Evolutionary conservation across 2,888 invertebrate species (phyloP), one percentile per base, ranked within the genome.

Genomic region (Odontomyia ornata): DNA sequence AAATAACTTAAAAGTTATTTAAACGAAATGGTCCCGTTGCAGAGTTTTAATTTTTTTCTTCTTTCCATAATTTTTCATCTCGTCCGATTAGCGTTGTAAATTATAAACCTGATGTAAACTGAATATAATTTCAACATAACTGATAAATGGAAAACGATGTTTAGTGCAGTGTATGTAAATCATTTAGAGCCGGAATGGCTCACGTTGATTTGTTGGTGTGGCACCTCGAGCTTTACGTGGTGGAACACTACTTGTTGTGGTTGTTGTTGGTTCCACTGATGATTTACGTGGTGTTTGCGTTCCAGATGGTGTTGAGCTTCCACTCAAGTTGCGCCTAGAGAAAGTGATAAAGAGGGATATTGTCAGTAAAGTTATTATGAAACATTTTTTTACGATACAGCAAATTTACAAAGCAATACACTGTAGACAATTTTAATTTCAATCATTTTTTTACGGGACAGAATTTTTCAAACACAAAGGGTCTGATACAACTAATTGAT

Each of bases 141-240:
- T 9, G 36, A 5, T 9, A 52, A 52, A 9, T 52, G 15, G 18
- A 52, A 52, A n/a, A n/a, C n/a, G 18, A 52, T 15, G 52, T 9
- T 52, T 46, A 46, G 11, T 25, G 69, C 69, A 23, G 47, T 47
- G 11, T 69, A 13, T 46, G 21, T 25, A 30, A 28, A 21, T 27
- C 30, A 27, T 88, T 88, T 91, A 93, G 81, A 93, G 90, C 88
- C 93, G 90, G 89, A 93, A 93, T 82, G 93, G 93, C 88, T 92
- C 93, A 83, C 91, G 90, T 86, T 86, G 86, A 78, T 85, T 85
- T 43, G 85, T 84, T 67, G 87, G 87, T 76, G 87, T 87, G 69
- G 86, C 84, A 28, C 87, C 87, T 30, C 87, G 85, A 64, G 85
- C 83, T 80, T 85, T 85, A 77, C 86, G 78, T 30, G 77, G 83